Conservation (phyloP, 1,140 invertebrate species). For the Orius insidiosus region DNA sequence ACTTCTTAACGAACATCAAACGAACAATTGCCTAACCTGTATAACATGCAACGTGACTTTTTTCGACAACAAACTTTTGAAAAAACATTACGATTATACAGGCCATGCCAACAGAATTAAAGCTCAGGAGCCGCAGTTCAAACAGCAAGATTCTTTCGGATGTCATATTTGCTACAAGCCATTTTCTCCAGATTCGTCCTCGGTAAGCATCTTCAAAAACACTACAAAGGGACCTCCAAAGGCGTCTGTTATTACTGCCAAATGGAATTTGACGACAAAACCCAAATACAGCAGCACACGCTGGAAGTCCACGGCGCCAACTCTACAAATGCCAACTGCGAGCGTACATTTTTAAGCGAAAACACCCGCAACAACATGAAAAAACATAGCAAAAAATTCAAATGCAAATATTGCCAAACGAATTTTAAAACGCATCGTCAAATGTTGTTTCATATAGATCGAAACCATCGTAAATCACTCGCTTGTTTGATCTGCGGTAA, state of each 20-base stretch:
- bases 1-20: constrained; percentile 6
- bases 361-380: constrained; percentile 11
- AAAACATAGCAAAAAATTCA: constrained; percentile 11
- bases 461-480: constrained; percentile 6
- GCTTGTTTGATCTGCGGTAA: constrained; percentile 12
- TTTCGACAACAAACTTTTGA: constrained; percentile 11
- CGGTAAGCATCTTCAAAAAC: constrained; percentile 11
- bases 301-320: constrained; percentile 13
- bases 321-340: constrained; percentile 15
- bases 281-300: constrained; percentile 12
- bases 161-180: constrained; percentile 13
- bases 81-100: constrained; percentile 14
- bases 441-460: constrained; percentile 12
- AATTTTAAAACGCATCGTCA: constrained; percentile 10
- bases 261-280: constrained; percentile 14
- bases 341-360: constrained; percentile 11
- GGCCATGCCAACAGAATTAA: constrained; percentile 11
- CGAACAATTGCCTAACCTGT: constrained; percentile 12
- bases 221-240: constrained; percentile 13
- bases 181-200: constrained; percentile 8
- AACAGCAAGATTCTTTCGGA: background rate
- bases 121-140: background rate
- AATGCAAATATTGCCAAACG: constrained; percentile 10
- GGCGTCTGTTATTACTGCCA: constrained; percentile 13
- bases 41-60: constrained; percentile 10